Base-by-base conservation (phyloP, 2,113 vertebrate genomes). In the Copsychus sechellarum region DNA sequence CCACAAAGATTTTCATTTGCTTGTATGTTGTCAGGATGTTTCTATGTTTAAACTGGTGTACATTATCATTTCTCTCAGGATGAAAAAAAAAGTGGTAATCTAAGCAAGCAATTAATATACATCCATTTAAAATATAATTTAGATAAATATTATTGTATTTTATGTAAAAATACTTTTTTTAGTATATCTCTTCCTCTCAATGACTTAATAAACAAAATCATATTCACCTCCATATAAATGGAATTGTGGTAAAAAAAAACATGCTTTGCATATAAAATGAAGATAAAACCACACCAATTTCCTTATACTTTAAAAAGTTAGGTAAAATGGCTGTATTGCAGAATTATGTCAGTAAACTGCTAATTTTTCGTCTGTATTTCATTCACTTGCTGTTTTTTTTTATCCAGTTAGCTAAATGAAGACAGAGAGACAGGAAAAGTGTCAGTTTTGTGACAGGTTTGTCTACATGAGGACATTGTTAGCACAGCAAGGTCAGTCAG, bases 1-100 rank as follows among this genome's bases (percentile, higher is more conserved):
- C 19, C 25, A 70, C 15, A 79, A 71, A 85, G 12, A 5, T 48
- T 5, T 34, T 80, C 0, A 0, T 38, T 50, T 0, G 0, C 72
- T 92, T 82, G 19, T 66, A 34, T 31, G 11, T 43, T 76, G 28
- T 54, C 29, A 72, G 53, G 26, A 7, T 50, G 12, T 57, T 91
- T 87, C 23, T 2, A 0, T 54, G 25, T 65, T 85, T 86, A 69
- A 88, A 62, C 7, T 43, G 23, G 62, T 47, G 14, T 40, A 23
- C 8, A 6, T 83, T 70, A 34, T 26, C 0, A 24, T 58, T 86
- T 65, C 28, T 86, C 82, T 54, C 42, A 70, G 45, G 34, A 50
- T 66, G 3, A 54, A 91, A 56, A 45, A 88, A 21, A 18, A 64
- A 38, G 11, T 33, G 11, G 13, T 47, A 47, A 53, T 61, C 14